Conservation (phyloP, 2,888 invertebrate genomes). For the Scotopteryx bipunctaria region DNA sequence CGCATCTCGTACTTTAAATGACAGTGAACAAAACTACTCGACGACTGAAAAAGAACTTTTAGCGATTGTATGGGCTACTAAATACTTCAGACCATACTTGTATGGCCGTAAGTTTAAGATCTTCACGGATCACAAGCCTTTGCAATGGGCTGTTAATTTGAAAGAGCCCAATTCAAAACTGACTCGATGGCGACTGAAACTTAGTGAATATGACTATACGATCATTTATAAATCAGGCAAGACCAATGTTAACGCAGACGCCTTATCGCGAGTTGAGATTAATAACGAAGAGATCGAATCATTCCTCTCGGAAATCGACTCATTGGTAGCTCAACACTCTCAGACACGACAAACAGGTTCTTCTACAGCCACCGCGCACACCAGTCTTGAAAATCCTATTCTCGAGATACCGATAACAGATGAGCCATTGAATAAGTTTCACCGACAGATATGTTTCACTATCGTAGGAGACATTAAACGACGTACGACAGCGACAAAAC, state of each 20-base stretch:
- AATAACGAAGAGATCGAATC: slow-evolving; percentile 37
- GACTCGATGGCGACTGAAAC: slow-evolving; percentile 36
- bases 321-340: slow-evolving; percentile 28
- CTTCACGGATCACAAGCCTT: slow-evolving; percentile 53
- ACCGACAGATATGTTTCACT: slow-evolving; percentile 30
- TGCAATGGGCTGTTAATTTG: slow-evolving; percentile 28
- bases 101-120: slow-evolving; percentile 51
- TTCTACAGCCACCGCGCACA: slow-evolving; percentile 32
- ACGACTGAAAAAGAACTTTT: slow-evolving; percentile 49
- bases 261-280: slow-evolving; percentile 32
- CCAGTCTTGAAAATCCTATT: slow-evolving; percentile 34
- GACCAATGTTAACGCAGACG: too few species aligned
- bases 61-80: too few species aligned
- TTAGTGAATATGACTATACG: slow-evolving; percentile 37
- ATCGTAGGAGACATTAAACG: slow-evolving; percentile 35
- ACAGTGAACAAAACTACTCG: slow-evolving; percentile 36
- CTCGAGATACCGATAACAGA: slow-evolving; percentile 36
- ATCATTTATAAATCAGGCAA: slow-evolving; percentile 35
- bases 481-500: slow-evolving; percentile 31
- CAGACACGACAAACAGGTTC: too few species aligned
- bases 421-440: slow-evolving; percentile 36
- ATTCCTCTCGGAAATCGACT: too few species aligned
- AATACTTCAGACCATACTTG: slow-evolving; percentile 48
- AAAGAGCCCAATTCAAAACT: slow-evolving; percentile 35
- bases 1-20: slow-evolving; percentile 42